Evolutionary conservation across 2,113 vertebrate genomes (phyloP).

Genomic region (Ellobius talpinus): DNA sequence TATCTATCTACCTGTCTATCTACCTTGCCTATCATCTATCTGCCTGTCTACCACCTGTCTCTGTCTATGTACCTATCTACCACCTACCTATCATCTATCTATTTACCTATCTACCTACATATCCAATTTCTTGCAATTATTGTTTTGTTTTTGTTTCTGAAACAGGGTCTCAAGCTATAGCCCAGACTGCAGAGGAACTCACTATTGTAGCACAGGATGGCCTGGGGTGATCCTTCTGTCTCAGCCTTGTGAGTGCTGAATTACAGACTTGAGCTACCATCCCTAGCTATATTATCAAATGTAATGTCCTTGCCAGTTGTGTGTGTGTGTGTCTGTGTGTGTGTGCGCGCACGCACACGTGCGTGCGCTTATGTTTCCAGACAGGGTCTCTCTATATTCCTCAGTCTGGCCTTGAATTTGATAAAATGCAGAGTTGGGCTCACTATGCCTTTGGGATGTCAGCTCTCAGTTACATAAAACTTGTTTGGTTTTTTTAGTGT

Average conservation of each 20-base stretch:
- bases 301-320: constrained; percentile 40
- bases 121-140: neutral
- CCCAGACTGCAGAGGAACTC: neutral
- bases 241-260: neutral
- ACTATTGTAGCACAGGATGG: neutral
- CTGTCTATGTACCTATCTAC: neutral
- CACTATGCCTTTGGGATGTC: neutral
- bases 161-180: neutral
- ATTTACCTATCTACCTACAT: neutral
- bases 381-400: neutral
- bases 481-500: constrained; percentile 52
- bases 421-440: constrained; percentile 19
- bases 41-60: neutral
- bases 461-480: neutral
- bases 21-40: too few relatives aligned
- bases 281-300: neutral
- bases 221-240: neutral
- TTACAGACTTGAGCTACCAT: neutral
- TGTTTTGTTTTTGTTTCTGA: neutral
- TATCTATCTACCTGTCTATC: neutral
- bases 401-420: neutral
- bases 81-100: neutral
- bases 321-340: neutral
- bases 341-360: neutral
- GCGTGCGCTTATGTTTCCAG: neutral